Conservation (phyloP, 2,888 invertebrate genomes). For the Pseudanteris insignis region DNA sequence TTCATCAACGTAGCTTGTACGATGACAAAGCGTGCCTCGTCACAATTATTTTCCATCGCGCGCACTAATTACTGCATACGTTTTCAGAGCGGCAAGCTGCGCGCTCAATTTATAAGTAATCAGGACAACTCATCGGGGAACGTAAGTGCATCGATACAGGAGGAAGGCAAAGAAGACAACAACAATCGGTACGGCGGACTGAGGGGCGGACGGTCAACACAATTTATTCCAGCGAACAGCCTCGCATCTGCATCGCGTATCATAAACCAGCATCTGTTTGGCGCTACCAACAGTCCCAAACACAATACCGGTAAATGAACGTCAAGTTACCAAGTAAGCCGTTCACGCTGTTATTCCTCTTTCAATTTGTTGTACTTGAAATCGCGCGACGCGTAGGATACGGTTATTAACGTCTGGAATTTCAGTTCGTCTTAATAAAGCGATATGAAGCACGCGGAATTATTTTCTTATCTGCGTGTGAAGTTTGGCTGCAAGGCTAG, state of each 20-base stretch:
- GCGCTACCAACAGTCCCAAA: conserved; percentile 69
- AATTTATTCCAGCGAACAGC: conserved; percentile 73
- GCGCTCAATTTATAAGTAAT: conserved; percentile 55
- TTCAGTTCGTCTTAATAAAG: too few species aligned
- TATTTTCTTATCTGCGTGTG: not conserved
- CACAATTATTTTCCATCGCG: not conserved
- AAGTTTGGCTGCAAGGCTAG: too few species aligned
- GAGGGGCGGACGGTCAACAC: conserved; percentile 66
- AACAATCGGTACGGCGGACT: conserved; percentile 66
- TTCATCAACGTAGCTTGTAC: too few species aligned
- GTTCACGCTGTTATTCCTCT: conserved; percentile 48
- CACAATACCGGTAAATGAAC: conserved; percentile 62
- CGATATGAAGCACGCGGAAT: too few species aligned
- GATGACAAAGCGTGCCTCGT: too few species aligned
- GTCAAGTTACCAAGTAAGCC: conserved; percentile 51
- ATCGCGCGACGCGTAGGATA: too few species aligned
- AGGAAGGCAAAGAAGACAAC: conserved; percentile 53
- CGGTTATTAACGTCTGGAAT: conserved; percentile 12
- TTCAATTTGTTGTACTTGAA: too few species aligned
- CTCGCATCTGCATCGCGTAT: conserved; percentile 77
- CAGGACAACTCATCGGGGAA: conserved; percentile 51
- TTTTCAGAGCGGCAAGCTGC: conserved; percentile 58
- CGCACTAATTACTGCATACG: too few species aligned
- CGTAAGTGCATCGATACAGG: conserved; percentile 46
- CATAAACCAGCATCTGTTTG: conserved; percentile 79